Base-by-base conservation (phyloP, 2,797 vertebrate genomes). In the Steatocranus sp. region DNA sequence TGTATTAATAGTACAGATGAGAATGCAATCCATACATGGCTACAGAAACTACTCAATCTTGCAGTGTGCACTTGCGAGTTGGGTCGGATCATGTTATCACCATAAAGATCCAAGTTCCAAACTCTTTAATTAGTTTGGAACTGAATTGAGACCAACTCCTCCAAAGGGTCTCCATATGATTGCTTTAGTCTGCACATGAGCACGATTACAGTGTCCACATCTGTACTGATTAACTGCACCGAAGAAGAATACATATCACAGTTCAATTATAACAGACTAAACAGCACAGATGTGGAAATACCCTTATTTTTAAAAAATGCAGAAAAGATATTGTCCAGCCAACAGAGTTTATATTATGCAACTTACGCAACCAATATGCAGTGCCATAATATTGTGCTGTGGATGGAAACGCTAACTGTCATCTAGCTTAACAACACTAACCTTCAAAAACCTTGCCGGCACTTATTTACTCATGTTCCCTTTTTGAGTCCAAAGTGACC, bases 51-150 rank as follows among this genome's bases (percentile, higher is more conserved):
- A 56, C 54, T 56, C 3, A 1, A 56, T 18, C 27, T 56, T 56
- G 54, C 54, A 32, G 54, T 0, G 0, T 18, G 15, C 15, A 7
- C 15, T 58, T 0, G 15, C 5, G 9, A 58, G 0, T 32, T 58
- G 27, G 54, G 15, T 18, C 3, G 2, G 54, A 56, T 32, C 9
- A 58, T 9, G 0, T 58, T 0, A 3, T 61, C 56, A 3, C 18
- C 6, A 63, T 12, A 20, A 36, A 63, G 32, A n/a, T n/a, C n/a
- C n/a, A n/a, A n/a, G n/a, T n/a, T n/a, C n/a, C n/a, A n/a, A n/a
- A n/a, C n/a, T 58, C 54, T 34, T 9, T 9, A 58, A n/a, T 0
- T 63, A n/a, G 32, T 63, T 12, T 36, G 32, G 58, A 36, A 36
- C 11, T 30, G 1, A 30, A 56, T 5, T 36, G 11, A 36, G 0